Conservation (phyloP, 2,888 invertebrate species). For the Slavum lentiscoides region DNA sequence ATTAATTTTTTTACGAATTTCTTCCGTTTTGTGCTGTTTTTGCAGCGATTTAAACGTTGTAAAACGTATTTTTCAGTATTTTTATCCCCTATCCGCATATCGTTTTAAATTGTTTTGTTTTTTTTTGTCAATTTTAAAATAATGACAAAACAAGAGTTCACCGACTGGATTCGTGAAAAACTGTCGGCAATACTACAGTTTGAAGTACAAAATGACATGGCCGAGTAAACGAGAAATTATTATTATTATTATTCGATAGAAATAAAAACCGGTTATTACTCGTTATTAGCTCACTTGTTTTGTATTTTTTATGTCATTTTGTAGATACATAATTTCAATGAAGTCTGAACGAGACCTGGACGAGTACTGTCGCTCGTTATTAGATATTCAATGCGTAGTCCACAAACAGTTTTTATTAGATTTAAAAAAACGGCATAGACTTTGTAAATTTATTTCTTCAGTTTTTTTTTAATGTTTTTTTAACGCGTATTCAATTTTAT, state of each 20-base stretch:
- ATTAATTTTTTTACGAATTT: too few species aligned
- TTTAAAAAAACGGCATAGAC: conserved; percentile 62
- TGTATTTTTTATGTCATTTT: conserved; percentile 58
- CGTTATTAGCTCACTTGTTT: too few species aligned
- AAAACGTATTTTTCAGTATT: too few species aligned
- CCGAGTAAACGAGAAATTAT: conserved; percentile 63
- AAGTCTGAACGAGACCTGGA: conserved; percentile 73
- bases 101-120: not conserved
- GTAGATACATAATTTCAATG: conserved; percentile 74
- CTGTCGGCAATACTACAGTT: conserved; percentile 70
- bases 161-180: conserved; percentile 68
- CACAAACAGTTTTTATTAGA: conserved; percentile 71
- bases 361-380: conserved; percentile 75
- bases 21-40: too few species aligned
- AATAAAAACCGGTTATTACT: not conserved
- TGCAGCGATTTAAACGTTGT: too few species aligned
- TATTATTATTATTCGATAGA: not conserved
- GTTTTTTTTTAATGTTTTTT: not conserved
- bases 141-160: conserved; percentile 53
- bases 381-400: conserved; percentile 70
- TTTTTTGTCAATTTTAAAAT: not conserved
- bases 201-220: conserved; percentile 72
- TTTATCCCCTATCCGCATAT: not conserved
- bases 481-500: not conserved
- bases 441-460: conserved; percentile 51